These are phyloP conservation scores for Ophioninae sp. DNA, from an alignment of 2,888 invertebrate genomes.

Conservation along the genomic window DNA sequence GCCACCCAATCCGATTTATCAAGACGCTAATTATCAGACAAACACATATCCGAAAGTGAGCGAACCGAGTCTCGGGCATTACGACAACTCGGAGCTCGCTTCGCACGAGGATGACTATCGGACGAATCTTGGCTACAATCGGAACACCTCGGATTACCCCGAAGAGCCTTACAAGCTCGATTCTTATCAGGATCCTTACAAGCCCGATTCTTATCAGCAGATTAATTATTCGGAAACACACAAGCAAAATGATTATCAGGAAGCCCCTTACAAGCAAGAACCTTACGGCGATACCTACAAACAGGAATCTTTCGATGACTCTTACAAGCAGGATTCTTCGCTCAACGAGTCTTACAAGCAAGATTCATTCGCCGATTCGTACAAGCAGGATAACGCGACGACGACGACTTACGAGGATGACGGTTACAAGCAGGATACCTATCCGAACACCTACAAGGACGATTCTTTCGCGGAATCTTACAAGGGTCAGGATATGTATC, in stretches of 20 bases:
- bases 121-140: slow-evolving; percentile 67
- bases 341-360: slow-evolving; percentile 43
- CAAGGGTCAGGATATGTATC: slow-evolving; percentile 69
- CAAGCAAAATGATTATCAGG: slow-evolving; percentile 56
- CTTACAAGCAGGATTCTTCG: slow-evolving; percentile 53
- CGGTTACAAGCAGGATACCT: slow-evolving; percentile 53
- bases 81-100: slow-evolving; percentile 62
- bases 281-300: slow-evolving; percentile 59
- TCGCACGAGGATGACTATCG: slow-evolving; percentile 72
- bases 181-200: slow-evolving; percentile 41
- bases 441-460: slow-evolving; percentile 55
- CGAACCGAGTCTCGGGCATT: slow-evolving; percentile 70
- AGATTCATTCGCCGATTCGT: slow-evolving; percentile 52
- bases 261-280: slow-evolving; percentile 61
- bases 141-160: slow-evolving; percentile 70
- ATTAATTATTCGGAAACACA: slow-evolving; percentile 37
- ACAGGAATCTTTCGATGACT: slow-evolving; percentile 59
- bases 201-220: slow-evolving; percentile 47
- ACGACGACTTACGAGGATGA: slow-evolving; percentile 33
- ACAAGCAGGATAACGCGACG: slow-evolving; percentile 29
- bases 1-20: slow-evolving; percentile 64
- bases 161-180: slow-evolving; percentile 56
- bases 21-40: slow-evolving; percentile 66
- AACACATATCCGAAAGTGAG: slow-evolving; percentile 74
- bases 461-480: slow-evolving; percentile 63